Conservation (phyloP, 1,140 invertebrate genomes). For the Druon quercuslanigerum region DNA sequence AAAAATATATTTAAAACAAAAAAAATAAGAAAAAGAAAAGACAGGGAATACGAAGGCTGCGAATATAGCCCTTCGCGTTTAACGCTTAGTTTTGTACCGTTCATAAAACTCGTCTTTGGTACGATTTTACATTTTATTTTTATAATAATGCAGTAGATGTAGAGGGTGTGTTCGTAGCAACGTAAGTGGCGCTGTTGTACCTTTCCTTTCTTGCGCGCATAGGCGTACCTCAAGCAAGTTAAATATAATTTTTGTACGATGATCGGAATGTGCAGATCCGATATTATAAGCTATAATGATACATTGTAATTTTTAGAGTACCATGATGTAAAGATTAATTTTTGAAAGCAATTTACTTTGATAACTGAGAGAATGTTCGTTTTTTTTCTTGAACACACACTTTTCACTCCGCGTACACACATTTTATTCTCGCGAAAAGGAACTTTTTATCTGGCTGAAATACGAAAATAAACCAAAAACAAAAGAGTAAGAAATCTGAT, state of each 20-base stretch:
- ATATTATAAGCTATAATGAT: constrained; percentile 27
- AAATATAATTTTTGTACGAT: constrained; percentile 30
- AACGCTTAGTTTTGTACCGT: constrained; percentile 48
- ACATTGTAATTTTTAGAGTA: constrained; percentile 29
- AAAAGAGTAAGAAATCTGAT: constrained; percentile 17
- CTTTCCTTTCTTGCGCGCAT: constrained; percentile 49
- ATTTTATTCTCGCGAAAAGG: constrained; percentile 28
- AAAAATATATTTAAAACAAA: constrained; percentile 32
- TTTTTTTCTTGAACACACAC: constrained; percentile 1
- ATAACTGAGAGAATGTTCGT: constrained; percentile 5
- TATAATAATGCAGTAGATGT: constrained; percentile 71
- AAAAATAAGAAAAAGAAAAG: constrained; percentile 34
- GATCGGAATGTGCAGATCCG: constrained; percentile 29
- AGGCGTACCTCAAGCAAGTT: constrained; percentile 34
- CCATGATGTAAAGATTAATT: constrained; percentile 19
- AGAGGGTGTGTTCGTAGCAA: constrained; percentile 52
- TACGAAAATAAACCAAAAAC: constrained; percentile 27
- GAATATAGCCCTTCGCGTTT: constrained; percentile 26
- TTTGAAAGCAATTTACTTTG: constrained; percentile 23
- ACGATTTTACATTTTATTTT: constrained; percentile 76
- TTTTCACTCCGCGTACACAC: constrained; percentile 3
- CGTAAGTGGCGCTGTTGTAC: constrained; percentile 61
- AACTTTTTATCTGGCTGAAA: constrained; percentile 22
- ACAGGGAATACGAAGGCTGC: not conserved
- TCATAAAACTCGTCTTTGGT: constrained; percentile 68